Evolutionary conservation across 2,797 vertebrate genomes (phyloP).

Genomic region (Thamnophis elegans): DNA sequence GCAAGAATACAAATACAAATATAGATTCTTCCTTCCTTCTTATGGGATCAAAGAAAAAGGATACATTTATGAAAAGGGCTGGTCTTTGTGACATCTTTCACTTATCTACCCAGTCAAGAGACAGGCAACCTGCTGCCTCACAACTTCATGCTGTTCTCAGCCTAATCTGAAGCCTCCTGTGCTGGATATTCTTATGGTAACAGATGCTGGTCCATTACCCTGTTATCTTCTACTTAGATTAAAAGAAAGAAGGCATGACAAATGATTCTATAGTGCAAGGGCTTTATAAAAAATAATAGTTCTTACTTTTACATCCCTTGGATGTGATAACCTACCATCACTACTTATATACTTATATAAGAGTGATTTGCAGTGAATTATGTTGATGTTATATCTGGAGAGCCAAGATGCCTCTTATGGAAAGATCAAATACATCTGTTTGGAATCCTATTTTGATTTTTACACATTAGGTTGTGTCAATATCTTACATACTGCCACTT

Average conservation of each 20-base stretch:
- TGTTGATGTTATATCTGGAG: not conserved
- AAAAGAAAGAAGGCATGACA: not conserved
- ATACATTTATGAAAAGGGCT: not conserved
- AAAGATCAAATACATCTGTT: not conserved
- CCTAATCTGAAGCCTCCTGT: not conserved
- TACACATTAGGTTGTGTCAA: not conserved
- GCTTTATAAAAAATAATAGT: not conserved
- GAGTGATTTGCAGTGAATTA: not conserved
- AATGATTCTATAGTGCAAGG: too few species aligned
- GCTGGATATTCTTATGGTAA: not conserved
- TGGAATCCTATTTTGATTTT: not conserved
- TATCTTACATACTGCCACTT: not conserved
- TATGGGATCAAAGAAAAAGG: not conserved
- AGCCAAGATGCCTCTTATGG: not conserved
- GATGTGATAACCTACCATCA: not conserved
- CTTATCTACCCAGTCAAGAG: not conserved
- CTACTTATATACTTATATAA: not conserved
- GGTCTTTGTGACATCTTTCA: not conserved
- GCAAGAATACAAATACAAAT: not conserved
- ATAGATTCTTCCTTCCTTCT: not conserved
- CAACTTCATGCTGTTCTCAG: not conserved
- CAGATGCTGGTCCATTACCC: not conserved
- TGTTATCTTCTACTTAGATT: not conserved
- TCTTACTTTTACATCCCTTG: not conserved
- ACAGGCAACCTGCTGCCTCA: not conserved